Evolutionary conservation across 2,888 invertebrate genomes (phyloP).

Genomic region (Drosophila basisetae): DNA sequence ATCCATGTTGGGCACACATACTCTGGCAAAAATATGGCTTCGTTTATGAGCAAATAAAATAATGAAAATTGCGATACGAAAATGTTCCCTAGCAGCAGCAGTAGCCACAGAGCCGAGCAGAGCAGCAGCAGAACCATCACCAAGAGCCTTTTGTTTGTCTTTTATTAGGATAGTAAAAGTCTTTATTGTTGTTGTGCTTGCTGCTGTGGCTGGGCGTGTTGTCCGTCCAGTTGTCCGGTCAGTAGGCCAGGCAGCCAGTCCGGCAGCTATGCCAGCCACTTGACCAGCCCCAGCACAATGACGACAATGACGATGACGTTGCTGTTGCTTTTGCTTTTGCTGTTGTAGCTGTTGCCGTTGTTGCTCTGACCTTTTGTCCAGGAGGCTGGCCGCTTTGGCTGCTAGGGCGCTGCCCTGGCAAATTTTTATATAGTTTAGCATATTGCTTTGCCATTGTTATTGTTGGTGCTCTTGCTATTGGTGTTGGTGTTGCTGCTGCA

Average conservation of each 20-base stretch:
- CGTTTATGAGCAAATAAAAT: constrained; percentile 85
- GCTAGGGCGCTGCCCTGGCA: constrained; percentile 50
- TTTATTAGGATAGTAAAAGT: constrained; percentile 84
- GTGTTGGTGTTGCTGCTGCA: constrained; percentile 51
- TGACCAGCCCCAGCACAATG: constrained; percentile 70
- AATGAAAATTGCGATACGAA: constrained; percentile 84
- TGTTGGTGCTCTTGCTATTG: constrained; percentile 20
- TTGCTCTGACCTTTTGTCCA: constrained; percentile 69
- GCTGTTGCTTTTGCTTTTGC: constrained; percentile 21
- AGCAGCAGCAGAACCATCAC: constrained; percentile 40
- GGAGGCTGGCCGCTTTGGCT: constrained; percentile 28
- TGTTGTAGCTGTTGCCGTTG: constrained; percentile 1
- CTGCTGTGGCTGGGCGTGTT: constrained; percentile 33
- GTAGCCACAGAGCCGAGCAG: constrained; percentile 28
- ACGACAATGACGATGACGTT: constrained; percentile 72
- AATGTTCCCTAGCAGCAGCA: constrained; percentile 56
- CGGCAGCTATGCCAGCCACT: constrained; percentile 55
- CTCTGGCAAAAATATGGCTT: constrained; percentile 76
- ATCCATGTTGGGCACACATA: constrained; percentile 37
- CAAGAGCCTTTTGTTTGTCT: constrained; percentile 81
- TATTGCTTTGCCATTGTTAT: constrained; percentile 57
- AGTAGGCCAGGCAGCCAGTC: constrained; percentile 15
- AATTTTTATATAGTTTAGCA: constrained; percentile 74
- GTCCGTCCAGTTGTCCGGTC: constrained; percentile 25
- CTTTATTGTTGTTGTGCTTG: constrained; percentile 74